A percentile compares a stretch with the other conserved stretches of the same genome.
Evolutionary conservation across 2,888 invertebrate species (phyloP).

Genomic region (Lasiommata megera): DNA sequence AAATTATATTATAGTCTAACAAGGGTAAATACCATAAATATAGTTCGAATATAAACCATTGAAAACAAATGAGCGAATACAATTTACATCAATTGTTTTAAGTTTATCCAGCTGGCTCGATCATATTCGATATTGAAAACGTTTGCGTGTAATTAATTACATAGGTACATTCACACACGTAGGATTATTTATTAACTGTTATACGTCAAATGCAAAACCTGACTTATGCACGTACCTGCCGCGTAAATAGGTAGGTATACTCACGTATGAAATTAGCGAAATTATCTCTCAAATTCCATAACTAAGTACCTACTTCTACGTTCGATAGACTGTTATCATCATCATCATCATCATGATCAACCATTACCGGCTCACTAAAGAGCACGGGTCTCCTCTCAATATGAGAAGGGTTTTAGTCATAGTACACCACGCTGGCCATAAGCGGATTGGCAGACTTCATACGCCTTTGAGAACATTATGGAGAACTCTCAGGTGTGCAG

Average conservation of each 20-base stretch:
- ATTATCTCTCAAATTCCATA: no score
- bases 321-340: no score
- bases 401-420: no score
- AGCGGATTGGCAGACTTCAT: no score
- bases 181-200: not conserved
- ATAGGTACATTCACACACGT: slow-evolving; percentile 21
- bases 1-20: not conserved
- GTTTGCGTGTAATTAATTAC: slow-evolving; percentile 31
- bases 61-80: slow-evolving; percentile 27
- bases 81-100: slow-evolving; percentile 57
- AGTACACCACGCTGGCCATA: no score
- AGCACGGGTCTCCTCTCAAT: no score
- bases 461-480: no score
- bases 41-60: slow-evolving; percentile 13
- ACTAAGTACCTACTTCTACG: no score
- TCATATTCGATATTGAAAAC: slow-evolving; percentile 44
- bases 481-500: no score
- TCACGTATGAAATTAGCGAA: slow-evolving; percentile 22
- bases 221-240: slow-evolving; percentile 16
- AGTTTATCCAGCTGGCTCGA: slow-evolving; percentile 65
- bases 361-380: no score
- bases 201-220: not conserved
- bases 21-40: slow-evolving; percentile 21
- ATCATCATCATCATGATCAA: no score
- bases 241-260: slow-evolving; percentile 17